These are phyloP conservation scores for Sitobion miscanthi DNA, from an alignment of 1,140 invertebrate species.

Conservation along the genomic window DNA sequence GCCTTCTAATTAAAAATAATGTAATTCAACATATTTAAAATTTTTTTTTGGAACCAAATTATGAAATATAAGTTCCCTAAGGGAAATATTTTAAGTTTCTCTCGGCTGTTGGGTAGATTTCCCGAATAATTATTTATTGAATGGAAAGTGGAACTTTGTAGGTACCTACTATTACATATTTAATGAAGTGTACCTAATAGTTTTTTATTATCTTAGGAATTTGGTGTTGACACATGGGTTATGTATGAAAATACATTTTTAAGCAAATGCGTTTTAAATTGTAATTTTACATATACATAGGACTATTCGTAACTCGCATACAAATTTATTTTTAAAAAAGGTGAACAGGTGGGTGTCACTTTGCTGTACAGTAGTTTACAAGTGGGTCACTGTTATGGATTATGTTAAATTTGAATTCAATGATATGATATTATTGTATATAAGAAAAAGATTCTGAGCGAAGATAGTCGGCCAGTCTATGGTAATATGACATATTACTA, in stretches of 20 bases:
- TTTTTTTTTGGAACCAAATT: background rate
- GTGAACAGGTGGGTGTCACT: too few species aligned
- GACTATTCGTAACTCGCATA: background rate
- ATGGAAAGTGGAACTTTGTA: background rate
- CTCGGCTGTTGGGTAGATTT: background rate
- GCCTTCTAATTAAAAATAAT: background rate
- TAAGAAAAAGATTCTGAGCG: too few species aligned
- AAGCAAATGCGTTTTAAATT: background rate
- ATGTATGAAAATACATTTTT: too few species aligned
- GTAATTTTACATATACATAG: background rate
- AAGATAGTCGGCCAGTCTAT: too few species aligned
- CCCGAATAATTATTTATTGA: background rate
- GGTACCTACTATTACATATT: background rate
- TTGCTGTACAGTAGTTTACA: too few species aligned
- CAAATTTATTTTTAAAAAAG: background rate
- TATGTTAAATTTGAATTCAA: too few species aligned
- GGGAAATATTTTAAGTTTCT: background rate
- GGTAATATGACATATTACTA: too few species aligned
- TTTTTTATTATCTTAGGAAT: too few species aligned
- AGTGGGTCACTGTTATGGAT: too few species aligned
- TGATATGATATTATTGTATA: too few species aligned
- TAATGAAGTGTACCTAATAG: background rate
- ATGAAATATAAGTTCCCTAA: background rate
- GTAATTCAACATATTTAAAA: background rate
- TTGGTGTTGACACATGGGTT: too few species aligned